Evolutionary conservation across 2,113 vertebrate genomes (phyloP), one percentile per base, ranked within the genome.

Genomic region (Ceyx melanurus): DNA sequence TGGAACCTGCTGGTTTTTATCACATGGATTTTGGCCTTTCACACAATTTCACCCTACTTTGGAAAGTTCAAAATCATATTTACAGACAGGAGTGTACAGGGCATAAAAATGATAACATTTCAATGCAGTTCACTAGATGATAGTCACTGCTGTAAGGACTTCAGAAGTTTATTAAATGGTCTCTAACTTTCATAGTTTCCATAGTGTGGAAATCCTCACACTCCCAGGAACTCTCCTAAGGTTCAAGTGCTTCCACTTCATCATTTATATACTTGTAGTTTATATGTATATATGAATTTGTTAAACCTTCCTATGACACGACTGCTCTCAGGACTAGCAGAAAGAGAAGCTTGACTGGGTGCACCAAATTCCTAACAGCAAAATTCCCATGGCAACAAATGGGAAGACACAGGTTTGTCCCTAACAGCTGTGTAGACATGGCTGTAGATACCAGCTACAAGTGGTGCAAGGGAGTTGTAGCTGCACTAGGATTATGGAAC

Each of bases 11-110:
- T 77, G 64, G 73, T 89, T 91, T 77, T 86, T 62, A 76, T 82
- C 71, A 86, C 88, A 82, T 66, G 40, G 37, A 70, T 92, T 88
- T 86, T 75, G 73, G 71, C 67, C 31, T 89, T 95, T 92, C 72
- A 76, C 23, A 82, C 29, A 40, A 71, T 65, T 56, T 65, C 40
- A 60, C 5, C 80, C 64, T 74, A 79, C 25, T 61, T 76, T 48
- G 48, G 43, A 93, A 66, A 40, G 64, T 53, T 82, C 56, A 83
- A 67, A 33, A 20, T 18, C 6, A 8, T 43, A 37, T 57, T 53
- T 73, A 73, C 42, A 72, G 14, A 45, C 5, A 8, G 4, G 42
- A 77, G 46, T 40, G 26, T 29, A 56, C 9, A 51, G 71, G 56
- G 20, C n/a, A 61, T 21, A 76, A 60, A 58, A 72, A 25, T 20